phyloP scores from a whole-genome alignment of 2,113 vertebrate genomes.

The Rattus rattus region DNA sequence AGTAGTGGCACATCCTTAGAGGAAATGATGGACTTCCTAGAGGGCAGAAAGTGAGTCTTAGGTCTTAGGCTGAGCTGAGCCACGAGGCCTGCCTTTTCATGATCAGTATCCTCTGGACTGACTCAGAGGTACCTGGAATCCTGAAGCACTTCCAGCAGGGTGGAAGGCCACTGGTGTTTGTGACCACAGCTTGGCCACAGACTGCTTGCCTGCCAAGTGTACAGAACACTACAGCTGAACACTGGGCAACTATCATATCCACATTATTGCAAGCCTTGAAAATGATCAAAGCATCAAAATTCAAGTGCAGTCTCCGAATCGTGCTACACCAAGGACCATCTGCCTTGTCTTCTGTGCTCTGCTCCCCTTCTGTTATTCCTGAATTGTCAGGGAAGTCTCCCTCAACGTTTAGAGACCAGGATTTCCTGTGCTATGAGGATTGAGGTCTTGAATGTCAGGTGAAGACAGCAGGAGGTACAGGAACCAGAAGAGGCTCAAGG shows the following conservation, averaged over 20 bases:
- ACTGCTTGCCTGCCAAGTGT: background rate
- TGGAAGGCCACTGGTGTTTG: accelerated
- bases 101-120: background rate
- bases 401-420: background rate
- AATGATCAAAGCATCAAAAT: background rate
- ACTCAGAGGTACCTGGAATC: background rate
- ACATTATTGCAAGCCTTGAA: background rate
- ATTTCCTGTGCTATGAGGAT: background rate
- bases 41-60: background rate
- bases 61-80: background rate
- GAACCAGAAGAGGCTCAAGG: background rate
- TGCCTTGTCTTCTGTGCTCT: background rate
- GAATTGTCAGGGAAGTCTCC: background rate
- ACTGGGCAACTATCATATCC: background rate
- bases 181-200: background rate
- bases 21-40: background rate
- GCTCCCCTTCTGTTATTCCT: background rate
- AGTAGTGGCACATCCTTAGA: background rate
- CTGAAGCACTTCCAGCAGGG: background rate
- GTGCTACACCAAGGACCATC: background rate
- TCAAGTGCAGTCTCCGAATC: background rate
- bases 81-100: background rate
- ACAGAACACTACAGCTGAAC: background rate
- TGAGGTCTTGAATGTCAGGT: background rate
- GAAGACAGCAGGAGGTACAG: background rate